A percentile compares a stretch with the other conserved stretches of the same genome.
phyloP scores from a whole-genome alignment of 30 jellyfish, hydroid and myxozoan species.

The Chrysaora quinquecirrha region DNA sequence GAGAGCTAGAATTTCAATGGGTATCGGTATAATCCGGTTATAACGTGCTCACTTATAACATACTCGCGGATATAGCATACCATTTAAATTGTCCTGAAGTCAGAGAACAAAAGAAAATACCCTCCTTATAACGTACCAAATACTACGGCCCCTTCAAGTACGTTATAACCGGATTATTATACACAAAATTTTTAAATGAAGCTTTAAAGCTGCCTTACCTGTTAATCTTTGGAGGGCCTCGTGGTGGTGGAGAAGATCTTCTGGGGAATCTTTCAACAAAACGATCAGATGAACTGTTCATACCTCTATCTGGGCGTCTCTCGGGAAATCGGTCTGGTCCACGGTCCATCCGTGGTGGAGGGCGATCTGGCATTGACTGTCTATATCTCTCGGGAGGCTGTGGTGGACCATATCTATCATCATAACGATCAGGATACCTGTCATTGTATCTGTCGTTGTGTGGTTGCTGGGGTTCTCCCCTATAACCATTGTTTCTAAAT shows the following conservation, averaged over 20 bases:
- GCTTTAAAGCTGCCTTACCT: no score
- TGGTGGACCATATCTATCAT: constrained; percentile 40
- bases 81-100: no score
- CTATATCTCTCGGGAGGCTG: constrained; percentile 16
- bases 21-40: no score
- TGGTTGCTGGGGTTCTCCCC: constrained; percentile 16
- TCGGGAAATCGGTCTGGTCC: neutral
- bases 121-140: no score
- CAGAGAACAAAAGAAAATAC: no score
- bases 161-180: no score
- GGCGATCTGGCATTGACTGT: constrained; percentile 20
- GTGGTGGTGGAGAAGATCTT: constrained; percentile 3
- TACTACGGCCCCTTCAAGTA: no score
- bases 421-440: constrained; percentile 14
- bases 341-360: neutral
- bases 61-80: no score
- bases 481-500: neutral
- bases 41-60: no score
- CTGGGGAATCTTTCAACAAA: neutral
- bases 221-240: neutral
- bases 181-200: no score
- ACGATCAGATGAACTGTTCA: neutral
- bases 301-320: neutral
- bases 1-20: no score
- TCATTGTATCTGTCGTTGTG: neutral